Percentiles rank a stretch among this genome's conserved stretches.
These are phyloP conservation scores for Phaethon lepturus DNA, from an alignment of 2,113 vertebrate species.

Conservation along the genomic window DNA sequence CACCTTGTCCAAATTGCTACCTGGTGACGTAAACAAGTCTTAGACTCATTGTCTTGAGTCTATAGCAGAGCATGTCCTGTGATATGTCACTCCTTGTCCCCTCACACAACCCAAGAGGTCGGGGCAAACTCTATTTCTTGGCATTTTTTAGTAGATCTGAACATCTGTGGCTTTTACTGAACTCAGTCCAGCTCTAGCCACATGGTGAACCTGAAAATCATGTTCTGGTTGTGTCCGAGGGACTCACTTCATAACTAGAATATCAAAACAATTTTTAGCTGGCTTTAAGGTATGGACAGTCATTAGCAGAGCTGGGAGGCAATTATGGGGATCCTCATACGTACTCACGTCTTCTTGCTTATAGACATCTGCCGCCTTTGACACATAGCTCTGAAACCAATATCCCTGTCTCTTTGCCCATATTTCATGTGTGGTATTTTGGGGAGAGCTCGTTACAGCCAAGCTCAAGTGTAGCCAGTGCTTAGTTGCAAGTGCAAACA, in stretches of 20 bases:
- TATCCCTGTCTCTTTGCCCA: neutral
- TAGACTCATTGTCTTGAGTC: neutral
- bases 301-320: neutral
- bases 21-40: neutral
- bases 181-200: neutral
- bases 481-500: conserved; percentile 31
- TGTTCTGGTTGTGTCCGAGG: neutral
- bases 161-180: neutral
- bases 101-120: neutral
- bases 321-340: neutral
- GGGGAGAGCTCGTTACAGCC: conserved; percentile 1
- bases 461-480: neutral
- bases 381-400: neutral
- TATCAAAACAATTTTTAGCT: neutral
- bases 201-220: neutral
- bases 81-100: neutral
- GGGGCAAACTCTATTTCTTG: neutral
- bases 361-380: neutral
- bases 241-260: neutral
- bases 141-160: neutral
- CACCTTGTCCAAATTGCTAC: neutral
- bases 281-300: neutral
- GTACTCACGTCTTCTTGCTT: neutral
- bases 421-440: conserved; percentile 25
- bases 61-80: neutral